Evolutionary conservation across 2,113 vertebrate genomes (phyloP).

Genomic region (Chaetops frenatus): DNA sequence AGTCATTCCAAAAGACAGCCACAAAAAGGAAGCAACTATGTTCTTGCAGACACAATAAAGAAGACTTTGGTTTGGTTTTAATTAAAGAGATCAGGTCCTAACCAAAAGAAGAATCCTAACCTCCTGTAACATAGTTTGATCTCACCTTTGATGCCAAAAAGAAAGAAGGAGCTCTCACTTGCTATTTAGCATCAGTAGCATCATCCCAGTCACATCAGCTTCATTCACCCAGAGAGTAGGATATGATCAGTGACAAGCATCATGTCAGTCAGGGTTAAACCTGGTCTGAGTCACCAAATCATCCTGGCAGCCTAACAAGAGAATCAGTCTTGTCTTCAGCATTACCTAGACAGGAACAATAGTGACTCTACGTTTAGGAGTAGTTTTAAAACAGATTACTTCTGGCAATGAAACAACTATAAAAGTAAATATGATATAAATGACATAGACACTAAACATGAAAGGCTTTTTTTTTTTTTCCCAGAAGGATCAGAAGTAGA

Average conservation of each 20-base stretch:
- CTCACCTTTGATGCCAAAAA: not conserved
- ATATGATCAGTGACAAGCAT: not conserved
- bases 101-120: not conserved
- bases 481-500: not conserved
- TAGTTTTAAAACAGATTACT: not conserved
- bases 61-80: constrained; percentile 11
- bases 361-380: not conserved
- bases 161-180: not conserved
- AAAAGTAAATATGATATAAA: not conserved
- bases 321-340: not conserved
- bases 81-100: not conserved
- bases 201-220: not conserved
- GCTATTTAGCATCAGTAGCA: not conserved
- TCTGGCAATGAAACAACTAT: not conserved
- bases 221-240: not conserved
- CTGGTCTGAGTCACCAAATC: not conserved
- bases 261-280: not conserved
- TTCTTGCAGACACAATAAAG: constrained; percentile 25
- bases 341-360: not conserved
- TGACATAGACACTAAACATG: not conserved
- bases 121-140: not conserved
- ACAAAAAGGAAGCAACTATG: constrained; percentile 25
- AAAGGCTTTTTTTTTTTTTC: not conserved
- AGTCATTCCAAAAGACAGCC: not conserved
- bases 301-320: not conserved